Evolutionary conservation across 2,113 vertebrate genomes (phyloP), one percentile per base, ranked within the genome.

Genomic region (Gallinago media): DNA sequence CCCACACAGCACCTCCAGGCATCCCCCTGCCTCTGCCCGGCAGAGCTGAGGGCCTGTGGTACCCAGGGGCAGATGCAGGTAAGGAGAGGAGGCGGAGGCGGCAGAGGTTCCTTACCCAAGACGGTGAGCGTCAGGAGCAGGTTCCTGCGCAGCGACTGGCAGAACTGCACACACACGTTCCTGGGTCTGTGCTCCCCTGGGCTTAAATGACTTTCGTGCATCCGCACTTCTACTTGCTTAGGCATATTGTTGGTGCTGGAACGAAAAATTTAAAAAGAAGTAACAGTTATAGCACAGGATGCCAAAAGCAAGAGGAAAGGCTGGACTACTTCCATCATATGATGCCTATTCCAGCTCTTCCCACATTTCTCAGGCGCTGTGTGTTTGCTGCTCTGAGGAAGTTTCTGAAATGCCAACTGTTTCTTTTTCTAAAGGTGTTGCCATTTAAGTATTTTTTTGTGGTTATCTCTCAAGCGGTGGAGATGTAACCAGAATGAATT

Each of bases 151-250:
- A 99, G 76, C 23, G 98, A 99, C 97, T 98, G 98, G 66, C 99
- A 99, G 85, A 99, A 70, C 88, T 98, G 96, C 96, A 98, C 98
- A 95, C 99, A 99, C 88, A 98, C 96, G 59, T 98, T 98, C 85
- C 98, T 98, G 71, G 98, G 98, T 92, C 98, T 97, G 38, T 98
- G 97, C 97, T 99, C 99, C 9, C 98, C 98, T 4, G 99, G 98
- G 93, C 98, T 98, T 96, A 99, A 98, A 84, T 99, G 99, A 94
- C 99, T 99, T 97, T 99, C 99, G 4, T 99, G 99, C 99, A 99
- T 99, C 90, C 99, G 98, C 85, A 99, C 99, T 97, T 99, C 99
- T 89, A 99, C 99, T 98, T 99, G 99, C 98, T 99, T 99, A 98
- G 99, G 99, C 99, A 99, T 99, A 95, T 97, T 99, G 98, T 98